These are phyloP conservation scores for Lasioglossum marginatum DNA, from an alignment of 2,888 invertebrate genomes.

Conservation along the genomic window DNA sequence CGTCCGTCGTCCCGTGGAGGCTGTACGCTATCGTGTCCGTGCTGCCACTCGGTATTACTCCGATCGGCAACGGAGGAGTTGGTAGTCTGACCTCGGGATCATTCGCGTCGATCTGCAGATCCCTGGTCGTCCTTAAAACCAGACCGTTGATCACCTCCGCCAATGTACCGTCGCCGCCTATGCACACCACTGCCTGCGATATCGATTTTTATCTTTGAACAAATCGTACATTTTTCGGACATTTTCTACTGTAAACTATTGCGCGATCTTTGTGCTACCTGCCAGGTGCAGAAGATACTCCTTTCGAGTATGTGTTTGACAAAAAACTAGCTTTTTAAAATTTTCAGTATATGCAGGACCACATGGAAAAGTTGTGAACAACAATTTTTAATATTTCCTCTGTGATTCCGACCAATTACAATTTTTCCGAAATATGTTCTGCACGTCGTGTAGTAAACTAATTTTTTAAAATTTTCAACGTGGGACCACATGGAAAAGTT, in stretches of 20 bases:
- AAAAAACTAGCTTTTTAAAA: no score
- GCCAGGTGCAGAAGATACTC: not conserved
- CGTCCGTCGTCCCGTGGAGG: slow-evolving; percentile 91
- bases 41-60: slow-evolving; percentile 91
- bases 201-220: not conserved
- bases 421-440: no score
- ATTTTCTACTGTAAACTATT: not conserved
- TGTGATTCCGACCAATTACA: no score
- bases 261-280: no score
- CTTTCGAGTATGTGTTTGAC: not conserved
- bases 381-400: no score
- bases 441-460: no score
- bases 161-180: slow-evolving; percentile 95
- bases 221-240: not conserved
- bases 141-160: slow-evolving; percentile 92
- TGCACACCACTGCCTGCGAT: slow-evolving; percentile 90
- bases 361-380: no score
- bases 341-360: no score
- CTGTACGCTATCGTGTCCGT: slow-evolving; percentile 93
- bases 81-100: slow-evolving; percentile 85
- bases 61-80: slow-evolving; percentile 86
- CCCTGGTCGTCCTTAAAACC: slow-evolving; percentile 86
- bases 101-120: slow-evolving; percentile 86
- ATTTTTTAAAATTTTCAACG: no score
- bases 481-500: no score